Conservation (phyloP, 2,113 vertebrate species). For the Gymnarchus niloticus region DNA sequence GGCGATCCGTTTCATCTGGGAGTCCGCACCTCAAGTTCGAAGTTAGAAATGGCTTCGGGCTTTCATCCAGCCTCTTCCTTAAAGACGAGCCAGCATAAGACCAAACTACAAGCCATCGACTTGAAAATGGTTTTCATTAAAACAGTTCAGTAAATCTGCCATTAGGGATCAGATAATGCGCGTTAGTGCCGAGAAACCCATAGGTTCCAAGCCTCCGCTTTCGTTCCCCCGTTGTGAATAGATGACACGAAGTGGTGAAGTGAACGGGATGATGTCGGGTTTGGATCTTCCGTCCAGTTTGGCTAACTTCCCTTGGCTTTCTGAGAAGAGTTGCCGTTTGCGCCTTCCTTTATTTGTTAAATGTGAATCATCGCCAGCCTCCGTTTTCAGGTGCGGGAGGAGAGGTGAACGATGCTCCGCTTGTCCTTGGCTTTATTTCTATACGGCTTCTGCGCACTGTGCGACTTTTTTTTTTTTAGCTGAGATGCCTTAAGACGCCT, state of each 20-base stretch:
- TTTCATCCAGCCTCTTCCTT: slow-evolving; percentile 4
- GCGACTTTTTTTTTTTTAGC: slow-evolving; percentile 30
- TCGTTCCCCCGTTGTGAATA: slow-evolving; percentile 1
- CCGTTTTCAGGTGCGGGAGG: slow-evolving; percentile 24
- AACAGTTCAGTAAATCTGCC: slow-evolving; percentile 19
- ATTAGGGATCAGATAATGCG: not conserved
- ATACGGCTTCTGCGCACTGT: slow-evolving; percentile 38
- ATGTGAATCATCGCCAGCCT: not conserved
- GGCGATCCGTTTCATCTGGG: not conserved
- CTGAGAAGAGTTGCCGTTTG: not conserved
- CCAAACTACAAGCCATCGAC: not conserved
- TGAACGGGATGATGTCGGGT: not conserved
- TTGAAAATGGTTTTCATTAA: not conserved
- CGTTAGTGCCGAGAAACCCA: not conserved
- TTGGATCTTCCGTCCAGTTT: slow-evolving; percentile 26
- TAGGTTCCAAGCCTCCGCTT: slow-evolving; percentile 14
- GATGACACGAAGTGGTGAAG: not conserved
- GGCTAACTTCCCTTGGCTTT: slow-evolving; percentile 18
- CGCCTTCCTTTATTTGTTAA: slow-evolving; percentile 6
- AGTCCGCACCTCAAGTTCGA: slow-evolving; percentile 22
- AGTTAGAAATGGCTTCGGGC: slow-evolving; percentile 13
- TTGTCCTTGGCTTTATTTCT: slow-evolving; percentile 16
- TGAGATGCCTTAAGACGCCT: slow-evolving; percentile 14
- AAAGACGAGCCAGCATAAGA: not conserved
- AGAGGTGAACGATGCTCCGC: not conserved